Evolutionary conservation across 2,113 vertebrate species (phyloP), one percentile per base, ranked within the genome.

Genomic region (Oryzias melastigma): DNA sequence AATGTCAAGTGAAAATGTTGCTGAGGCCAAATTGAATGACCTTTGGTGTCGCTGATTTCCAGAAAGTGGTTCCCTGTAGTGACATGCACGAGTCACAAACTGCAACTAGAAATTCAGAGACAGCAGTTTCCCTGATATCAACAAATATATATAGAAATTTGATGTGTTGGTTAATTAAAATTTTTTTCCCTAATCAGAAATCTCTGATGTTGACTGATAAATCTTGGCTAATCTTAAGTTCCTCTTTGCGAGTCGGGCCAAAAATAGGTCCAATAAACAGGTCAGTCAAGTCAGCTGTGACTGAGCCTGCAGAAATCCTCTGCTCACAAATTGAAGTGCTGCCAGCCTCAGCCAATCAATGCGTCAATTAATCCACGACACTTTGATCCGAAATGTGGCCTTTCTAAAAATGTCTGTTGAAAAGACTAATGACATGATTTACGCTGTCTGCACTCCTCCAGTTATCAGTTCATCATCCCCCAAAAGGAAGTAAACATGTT

Each of bases 191-290:
- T 22, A 22, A 46, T n/a, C 45, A 47, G 45, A 47, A 18, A 19
- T 44, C 1, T 44, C 15, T 44, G 13, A 46, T 18, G 45, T 55
- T 47, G 56, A 59, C 61, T 52, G 63, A 65, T 59, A 65, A 72
- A 76, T 63, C 62, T 71, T 65, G 73, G 62, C 43, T 65, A 68
- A 68, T 77, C 75, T 86, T 74, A 65, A 70, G 58, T 64, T 83
- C 55, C 58, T 62, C 72, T 56, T 56, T 27, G 49, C 64, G 71
- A 79, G 60, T 65, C 17, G 6, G 25, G 51, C 65, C 74, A 71
- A 65, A 88, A 87, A 89, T 89, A 89, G 58, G 76, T 88, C 80
- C 77, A 81, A 79, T 85, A 87, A 86, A 72, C 80, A 73, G 81
- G 76, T 85, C 81, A 87, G 78, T 65, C 68, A 77, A 85, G 75